A percentile compares a stretch with the other conserved stretches of the same genome.
phyloP scores from a whole-genome alignment of 2,797 vertebrate species.

The Xiphophorus birchmanni region DNA sequence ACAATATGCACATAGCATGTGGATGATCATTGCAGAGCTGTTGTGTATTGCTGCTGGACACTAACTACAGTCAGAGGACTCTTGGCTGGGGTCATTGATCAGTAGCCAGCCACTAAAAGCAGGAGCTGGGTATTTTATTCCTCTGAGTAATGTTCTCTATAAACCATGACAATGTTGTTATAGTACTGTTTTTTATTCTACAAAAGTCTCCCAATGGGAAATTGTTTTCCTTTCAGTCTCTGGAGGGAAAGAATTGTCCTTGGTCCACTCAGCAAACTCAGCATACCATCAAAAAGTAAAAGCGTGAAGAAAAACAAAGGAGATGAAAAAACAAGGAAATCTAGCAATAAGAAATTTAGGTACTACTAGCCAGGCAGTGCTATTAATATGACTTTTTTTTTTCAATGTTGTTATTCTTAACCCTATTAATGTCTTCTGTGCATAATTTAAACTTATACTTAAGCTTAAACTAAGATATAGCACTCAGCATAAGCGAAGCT shows the following conservation, averaged over 20 bases:
- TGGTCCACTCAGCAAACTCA: slow-evolving; percentile 34
- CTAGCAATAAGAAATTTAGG: slow-evolving; percentile 48
- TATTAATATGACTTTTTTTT: slow-evolving; percentile 49
- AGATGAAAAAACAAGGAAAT: slow-evolving; percentile 25
- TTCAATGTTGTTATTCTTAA: slow-evolving; percentile 40
- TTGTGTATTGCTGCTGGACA: slow-evolving; percentile 48
- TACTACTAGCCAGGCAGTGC: slow-evolving; percentile 48
- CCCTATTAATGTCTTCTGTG: slow-evolving; percentile 15
- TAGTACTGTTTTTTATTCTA: slow-evolving; percentile 36
- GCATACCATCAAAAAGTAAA: slow-evolving; percentile 40
- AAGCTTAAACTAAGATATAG: not conserved
- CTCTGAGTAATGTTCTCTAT: slow-evolving; percentile 64
- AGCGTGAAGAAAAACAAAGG: slow-evolving; percentile 29
- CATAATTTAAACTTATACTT: slow-evolving; percentile 10
- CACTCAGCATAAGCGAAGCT: not conserved
- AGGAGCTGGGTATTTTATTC: slow-evolving; percentile 46
- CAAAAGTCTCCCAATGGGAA: slow-evolving; percentile 40
- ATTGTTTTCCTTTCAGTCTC: slow-evolving; percentile 50
- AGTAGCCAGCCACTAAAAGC: slow-evolving; percentile 51
- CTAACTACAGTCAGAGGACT: slow-evolving; percentile 45
- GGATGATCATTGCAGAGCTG: slow-evolving; percentile 41
- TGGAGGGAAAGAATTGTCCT: slow-evolving; percentile 45
- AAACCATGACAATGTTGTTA: slow-evolving; percentile 64
- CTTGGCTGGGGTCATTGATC: slow-evolving; percentile 64
- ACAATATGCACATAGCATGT: slow-evolving; percentile 21